Evolutionary conservation across 2,888 invertebrate species (phyloP), one percentile per base, ranked within the genome.

Genomic region (Folsomia manolachei): DNA sequence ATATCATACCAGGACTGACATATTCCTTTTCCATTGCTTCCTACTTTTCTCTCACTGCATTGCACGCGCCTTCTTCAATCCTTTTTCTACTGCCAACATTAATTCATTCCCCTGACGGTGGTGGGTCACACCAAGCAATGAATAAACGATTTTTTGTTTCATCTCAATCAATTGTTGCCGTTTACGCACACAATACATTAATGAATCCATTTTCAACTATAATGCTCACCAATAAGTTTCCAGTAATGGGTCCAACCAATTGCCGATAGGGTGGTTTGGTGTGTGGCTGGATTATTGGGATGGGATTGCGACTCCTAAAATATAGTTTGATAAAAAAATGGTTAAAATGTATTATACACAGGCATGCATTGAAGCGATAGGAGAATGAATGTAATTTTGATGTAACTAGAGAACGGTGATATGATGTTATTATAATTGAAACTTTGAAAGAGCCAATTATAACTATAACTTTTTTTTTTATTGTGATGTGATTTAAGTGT

Each of bases 21-120:
- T 39, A 51, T 70, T 60, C 65, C 70, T 70, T 65, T 70, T 63
- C 39, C 21, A 64, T 68, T 39, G 14, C n/a, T n/a, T n/a, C n/a
- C 14, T 39, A 39, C 39, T 39, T 24, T 56, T 65, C 39, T 66
- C 39, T 66, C 56, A 53, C 65, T 64, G 70, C 70, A 70, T 63
- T 64, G 70, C 70, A 70, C 70, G 70, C 70, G 70, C 70, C 70
- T 70, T 27, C 27, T 66, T 66, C 65, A 66, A 66, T 52, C 65
- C 65, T 66, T 66, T 66, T 2, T 62, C 26, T 62, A 21, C 18
- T 56, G 39, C 56, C 7, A 56, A 51, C 51, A 11, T 56, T n/a
- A 19, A 21, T n/a, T n/a, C n/a, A n/a, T n/a, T 56, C 18, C 56
- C 51, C 21, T 56, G 18, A 19, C n/a, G n/a, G 56, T 56, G 19